Base-by-base conservation (phyloP, 2,797 vertebrate genomes). In the Podarcis siculus region DNA sequence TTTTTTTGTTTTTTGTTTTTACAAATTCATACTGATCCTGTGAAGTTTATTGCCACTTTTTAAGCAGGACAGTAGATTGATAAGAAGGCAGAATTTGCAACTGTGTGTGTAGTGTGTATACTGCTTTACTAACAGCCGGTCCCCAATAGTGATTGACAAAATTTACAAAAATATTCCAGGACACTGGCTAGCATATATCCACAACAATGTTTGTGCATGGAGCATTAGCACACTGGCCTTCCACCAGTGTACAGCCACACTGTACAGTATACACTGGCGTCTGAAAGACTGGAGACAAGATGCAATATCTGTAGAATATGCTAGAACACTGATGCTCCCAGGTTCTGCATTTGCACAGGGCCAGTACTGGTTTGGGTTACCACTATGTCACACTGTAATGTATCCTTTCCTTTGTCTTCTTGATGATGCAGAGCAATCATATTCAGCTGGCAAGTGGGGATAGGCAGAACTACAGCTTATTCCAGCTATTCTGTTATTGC, bases 11-110 rank as follows among this genome's bases (percentile, higher is more conserved):
- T 58, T 5, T 61, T 61, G 42, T 64, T 94, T 93, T 95, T 81
- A 86, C 92, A 92, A 92, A 55, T 92, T 92, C 89, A 84, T 90
- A 82, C 83, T 89, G 89, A 93, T 78, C 91, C 92, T 87, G 91
- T 81, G 90, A 87, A 88, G 92, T 91, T 92, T 89, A 87, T 87
- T 82, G 86, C 89, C 86, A 86, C 86, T 17, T 87, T 0, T 90
- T 92, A 86, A 88, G 82, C 19, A 45, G 85, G 35, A 35, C 49
- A 55, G 49, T 55, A 25, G 27, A 6, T 75, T 90, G 93, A 27
- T 64, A 37, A 45, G 79, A 82, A 96, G 95, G 81, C 58, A 86
- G 78, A 69, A 82, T 94, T 92, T 90, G 3, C 92, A 90, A 80
- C 64, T 17, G 61, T 71, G 55, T 71, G 61, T 49, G 64, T n/a